Evolutionary conservation across 1,140 invertebrate genomes (phyloP), one percentile per base, ranked within the genome.

Genomic region (Aethina tumida): DNA sequence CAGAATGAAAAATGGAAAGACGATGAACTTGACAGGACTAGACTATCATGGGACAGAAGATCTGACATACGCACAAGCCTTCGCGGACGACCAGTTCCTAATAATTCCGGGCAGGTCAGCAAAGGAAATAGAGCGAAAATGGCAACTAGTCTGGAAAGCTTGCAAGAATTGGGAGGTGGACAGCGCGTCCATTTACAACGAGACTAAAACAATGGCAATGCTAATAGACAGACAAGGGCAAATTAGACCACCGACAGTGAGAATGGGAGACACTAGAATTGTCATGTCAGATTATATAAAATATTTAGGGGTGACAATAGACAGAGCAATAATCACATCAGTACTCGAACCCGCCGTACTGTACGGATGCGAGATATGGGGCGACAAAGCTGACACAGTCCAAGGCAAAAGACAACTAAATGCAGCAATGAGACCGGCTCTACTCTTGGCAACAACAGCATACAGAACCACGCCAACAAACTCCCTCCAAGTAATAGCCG

Each of bases 261-360:
- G 25, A 29, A 28, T 43, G 4, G 32, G 22, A 1, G 24, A 24
- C 13, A 27, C 5, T 10, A 35, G n/a, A 9, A 14, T 38, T 13
- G 9, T 5, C 12, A 10, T 22, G 3, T 13, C 9, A 27, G 7
- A 35, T 6, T 18, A 9, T 5, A 12, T 44, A 9, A 41, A 47
- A 29, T 50, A 50, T 24, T 27, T 50, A 12, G 42, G 46, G 17
- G 8, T 51, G 8, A 43, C 19, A 4, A 25, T 51, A 1, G 46
- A 52, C 18, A 31, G 28, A 10, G n/a, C n/a, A n/a, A n/a, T n/a
- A n/a, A n/a, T n/a, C n/a, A n/a, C n/a, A n/a, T n/a, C n/a, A n/a
- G n/a, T n/a, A n/a, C n/a, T n/a, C n/a, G n/a, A n/a, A n/a, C 27
- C 12, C 7, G 22, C 22, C 7, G 27, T 12, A 5, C 27, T 29